Evolutionary conservation across 2,113 vertebrate species (phyloP).

Genomic region (Megaceryle maxima): DNA sequence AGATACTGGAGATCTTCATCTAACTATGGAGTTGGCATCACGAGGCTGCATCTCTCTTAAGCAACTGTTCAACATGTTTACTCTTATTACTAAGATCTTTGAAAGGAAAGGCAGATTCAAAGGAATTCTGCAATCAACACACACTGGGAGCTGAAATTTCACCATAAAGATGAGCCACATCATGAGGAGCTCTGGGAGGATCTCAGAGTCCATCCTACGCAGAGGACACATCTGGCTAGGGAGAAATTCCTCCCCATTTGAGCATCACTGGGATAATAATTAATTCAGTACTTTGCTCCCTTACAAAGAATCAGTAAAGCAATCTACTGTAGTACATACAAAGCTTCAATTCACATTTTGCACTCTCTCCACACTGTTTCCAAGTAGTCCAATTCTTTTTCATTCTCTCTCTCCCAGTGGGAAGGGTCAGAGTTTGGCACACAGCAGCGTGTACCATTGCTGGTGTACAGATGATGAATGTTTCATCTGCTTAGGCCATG

Average conservation of each 20-base stretch:
- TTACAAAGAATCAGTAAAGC: not conserved
- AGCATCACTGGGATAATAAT: not conserved
- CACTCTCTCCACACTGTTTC: not conserved
- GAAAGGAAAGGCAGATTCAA: not conserved
- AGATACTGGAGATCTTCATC: not conserved
- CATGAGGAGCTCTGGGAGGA: not conserved
- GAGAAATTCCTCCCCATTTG: not conserved
- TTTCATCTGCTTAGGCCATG: not conserved
- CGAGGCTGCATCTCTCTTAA: not conserved
- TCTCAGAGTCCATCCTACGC: not conserved
- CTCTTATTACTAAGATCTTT: not conserved
- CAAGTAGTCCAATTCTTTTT: not conserved
- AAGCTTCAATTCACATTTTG: not conserved
- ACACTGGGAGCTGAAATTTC: not conserved
- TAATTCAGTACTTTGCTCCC: not conserved
- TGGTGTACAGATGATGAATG: not conserved
- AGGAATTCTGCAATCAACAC: not conserved
- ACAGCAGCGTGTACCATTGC: not conserved
- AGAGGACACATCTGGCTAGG: not conserved
- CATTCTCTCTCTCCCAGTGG: not conserved
- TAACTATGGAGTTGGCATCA: not conserved
- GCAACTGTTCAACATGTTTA: not conserved
- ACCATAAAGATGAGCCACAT: not conserved
- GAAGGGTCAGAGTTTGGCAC: not conserved
- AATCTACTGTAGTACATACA: not conserved